Evolutionary conservation across 2,888 invertebrate species (phyloP), one percentile per base, ranked within the genome.

Genomic region (Agrotis segetum): DNA sequence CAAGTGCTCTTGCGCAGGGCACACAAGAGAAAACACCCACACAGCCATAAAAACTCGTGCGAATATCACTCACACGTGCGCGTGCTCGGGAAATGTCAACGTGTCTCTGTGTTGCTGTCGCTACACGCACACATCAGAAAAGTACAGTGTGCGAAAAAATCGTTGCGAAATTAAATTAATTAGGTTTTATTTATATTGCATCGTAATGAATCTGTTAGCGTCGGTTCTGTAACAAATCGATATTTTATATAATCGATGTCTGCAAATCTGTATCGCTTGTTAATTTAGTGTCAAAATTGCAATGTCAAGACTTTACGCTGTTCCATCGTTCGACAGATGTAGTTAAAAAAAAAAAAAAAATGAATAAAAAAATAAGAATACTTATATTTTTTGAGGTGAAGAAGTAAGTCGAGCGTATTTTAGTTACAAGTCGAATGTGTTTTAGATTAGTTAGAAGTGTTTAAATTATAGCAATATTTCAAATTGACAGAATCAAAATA

Each of bases 1-100:
- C 85, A 84, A 82, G 71, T 76, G 81, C 80, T 79, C 84, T 75
- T 81, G 83, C 81, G 87, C 89, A 88, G 88, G 91, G 90, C 89
- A 87, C 85, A 82, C 84, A 85, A 88, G 92, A 90, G 91, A 92
- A 90, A 90, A 89, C 88, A 79, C 82, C 73, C 88, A 81, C 86
- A 87, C 85, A 72, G 64, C 66, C 65, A 73, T 52, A 76, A 82
- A 76, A 75, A 81, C 71, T 72, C 79, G 79, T 81, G 81, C 79
- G 83, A 85, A 85, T 85, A 77, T 78, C 70, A 81, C 80, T 66
- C 85, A 84, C 82, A 81, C 85, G 76, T 65, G 73, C 79, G 70
- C 76, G 75, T 65, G 70, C 79, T 69, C 76, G 71, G 73, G 40
- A 71, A 85, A 83, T 89, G 88, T 88, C 89, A 89, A 88, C 86